Percentiles rank a stretch among this genome's conserved stretches.
These are phyloP conservation scores for Agrotis clavis DNA, from an alignment of 2,888 invertebrate species.

Conservation along the genomic window DNA sequence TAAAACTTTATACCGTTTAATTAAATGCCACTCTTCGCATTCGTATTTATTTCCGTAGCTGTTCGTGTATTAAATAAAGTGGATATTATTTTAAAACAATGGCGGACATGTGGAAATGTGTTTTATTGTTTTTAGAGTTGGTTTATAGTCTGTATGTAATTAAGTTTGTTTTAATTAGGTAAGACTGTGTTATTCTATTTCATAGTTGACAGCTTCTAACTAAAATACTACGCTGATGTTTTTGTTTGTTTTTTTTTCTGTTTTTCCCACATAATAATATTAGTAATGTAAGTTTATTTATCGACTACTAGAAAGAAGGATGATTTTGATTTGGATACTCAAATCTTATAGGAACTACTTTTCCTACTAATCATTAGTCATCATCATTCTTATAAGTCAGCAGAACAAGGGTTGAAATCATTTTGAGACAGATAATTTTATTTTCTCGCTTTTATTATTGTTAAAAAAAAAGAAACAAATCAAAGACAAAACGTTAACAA, in stretches of 20 bases:
- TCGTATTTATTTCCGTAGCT: conserved; percentile 61
- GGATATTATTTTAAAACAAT: conserved; percentile 72
- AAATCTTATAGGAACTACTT: neutral
- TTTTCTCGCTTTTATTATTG: no score
- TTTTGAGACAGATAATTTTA: no score
- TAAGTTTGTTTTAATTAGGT: conserved; percentile 34
- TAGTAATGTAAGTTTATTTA: no score
- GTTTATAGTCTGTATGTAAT: conserved; percentile 3
- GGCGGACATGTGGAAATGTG: conserved; percentile 43
- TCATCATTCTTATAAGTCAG: neutral
- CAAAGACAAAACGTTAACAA: no score
- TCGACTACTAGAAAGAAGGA: no score
- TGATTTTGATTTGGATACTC: no score
- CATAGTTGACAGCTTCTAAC: neutral
- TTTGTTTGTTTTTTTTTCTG: neutral
- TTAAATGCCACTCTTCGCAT: conserved; percentile 80
- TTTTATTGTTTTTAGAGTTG: conserved; percentile 35
- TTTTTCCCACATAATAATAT: neutral
- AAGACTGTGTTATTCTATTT: conserved; percentile 20
- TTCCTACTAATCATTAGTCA: neutral
- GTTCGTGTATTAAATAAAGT: conserved; percentile 79
- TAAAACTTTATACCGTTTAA: conserved; percentile 73
- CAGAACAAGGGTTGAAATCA: no score
- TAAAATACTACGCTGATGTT: neutral
- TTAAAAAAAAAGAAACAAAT: no score